These are phyloP conservation scores for Synanthedon vespiformis DNA, from an alignment of 2,888 invertebrate genomes.

Conservation along the genomic window DNA sequence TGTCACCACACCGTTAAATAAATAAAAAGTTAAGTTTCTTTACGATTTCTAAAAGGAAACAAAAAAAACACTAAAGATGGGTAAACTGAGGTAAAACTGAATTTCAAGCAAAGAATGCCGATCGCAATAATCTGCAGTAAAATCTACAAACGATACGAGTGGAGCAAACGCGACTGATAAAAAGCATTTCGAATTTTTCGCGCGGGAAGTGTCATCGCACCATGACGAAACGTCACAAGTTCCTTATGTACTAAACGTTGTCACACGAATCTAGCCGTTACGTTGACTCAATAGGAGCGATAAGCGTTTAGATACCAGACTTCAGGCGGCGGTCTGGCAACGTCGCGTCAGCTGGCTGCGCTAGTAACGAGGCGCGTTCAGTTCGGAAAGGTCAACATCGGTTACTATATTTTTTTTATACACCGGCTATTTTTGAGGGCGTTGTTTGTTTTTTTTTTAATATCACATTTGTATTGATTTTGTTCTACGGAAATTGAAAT, in stretches of 20 bases:
- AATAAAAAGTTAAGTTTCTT: no score
- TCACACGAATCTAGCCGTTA: constrained; percentile 32
- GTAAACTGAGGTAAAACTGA: no score
- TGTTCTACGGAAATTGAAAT: background rate
- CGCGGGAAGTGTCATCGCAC: constrained; percentile 57
- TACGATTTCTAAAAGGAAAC: no score
- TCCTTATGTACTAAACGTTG: constrained; percentile 50
- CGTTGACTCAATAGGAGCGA: constrained; percentile 40
- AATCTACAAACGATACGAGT: constrained; percentile 23
- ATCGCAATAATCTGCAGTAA: constrained; percentile 6
- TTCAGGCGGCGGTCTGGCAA: constrained; percentile 45
- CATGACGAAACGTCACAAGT: constrained; percentile 52
- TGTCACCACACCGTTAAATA: no score
- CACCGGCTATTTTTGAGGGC: constrained; percentile 48
- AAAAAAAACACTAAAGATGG: no score
- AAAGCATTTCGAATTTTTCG: constrained; percentile 68
- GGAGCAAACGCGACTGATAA: constrained; percentile 49
- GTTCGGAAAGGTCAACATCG: constrained; percentile 66
- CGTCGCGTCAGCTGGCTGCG: constrained; percentile 67
- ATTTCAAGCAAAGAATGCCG: background rate
- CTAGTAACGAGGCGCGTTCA: constrained; percentile 58
- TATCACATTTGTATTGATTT: constrained; percentile 6
- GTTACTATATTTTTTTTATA: constrained; percentile 58
- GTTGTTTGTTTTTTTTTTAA: constrained; percentile 42
- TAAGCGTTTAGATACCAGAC: constrained; percentile 47